These are phyloP conservation scores for Drosophila rellima DNA, from an alignment of 2,888 invertebrate genomes.

Conservation along the genomic window DNA sequence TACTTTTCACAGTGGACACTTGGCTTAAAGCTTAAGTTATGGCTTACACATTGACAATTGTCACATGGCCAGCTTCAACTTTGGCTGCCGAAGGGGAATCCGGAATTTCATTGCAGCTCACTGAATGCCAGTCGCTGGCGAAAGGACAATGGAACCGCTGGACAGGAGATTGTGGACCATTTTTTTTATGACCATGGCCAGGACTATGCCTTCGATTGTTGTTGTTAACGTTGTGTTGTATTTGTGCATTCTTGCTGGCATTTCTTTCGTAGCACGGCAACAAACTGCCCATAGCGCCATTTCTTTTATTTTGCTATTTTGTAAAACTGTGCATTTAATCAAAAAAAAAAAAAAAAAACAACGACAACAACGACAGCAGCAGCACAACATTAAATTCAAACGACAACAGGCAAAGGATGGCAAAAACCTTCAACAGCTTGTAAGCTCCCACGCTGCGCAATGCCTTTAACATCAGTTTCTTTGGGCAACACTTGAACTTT, in stretches of 20 bases:
- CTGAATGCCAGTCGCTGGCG: constrained; percentile 40
- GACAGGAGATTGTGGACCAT: constrained; percentile 21
- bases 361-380: not conserved
- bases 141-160: constrained; percentile 64
- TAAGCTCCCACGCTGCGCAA: constrained; percentile 56
- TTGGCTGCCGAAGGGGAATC: not conserved
- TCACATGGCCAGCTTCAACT: constrained; percentile 58
- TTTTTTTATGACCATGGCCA: constrained; percentile 50
- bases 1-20: constrained; percentile 47
- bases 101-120: constrained; percentile 40
- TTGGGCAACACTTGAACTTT: constrained; percentile 68
- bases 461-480: constrained; percentile 59
- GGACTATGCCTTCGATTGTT: constrained; percentile 19
- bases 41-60: constrained; percentile 72
- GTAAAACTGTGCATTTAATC: constrained; percentile 77
- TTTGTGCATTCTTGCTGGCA: constrained; percentile 29
- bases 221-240: constrained; percentile 4
- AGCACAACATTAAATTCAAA: constrained; percentile 6
- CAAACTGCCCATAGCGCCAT: constrained; percentile 10
- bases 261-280: constrained; percentile 51
- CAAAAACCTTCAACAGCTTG: constrained; percentile 13
- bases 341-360: constrained; percentile 25
- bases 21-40: constrained; percentile 76
- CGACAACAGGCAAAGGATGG: not conserved
- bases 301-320: constrained; percentile 43